These are phyloP conservation scores for Lutjanus campechanus DNA, from an alignment of 2,797 vertebrate species.

Conservation along the genomic window DNA sequence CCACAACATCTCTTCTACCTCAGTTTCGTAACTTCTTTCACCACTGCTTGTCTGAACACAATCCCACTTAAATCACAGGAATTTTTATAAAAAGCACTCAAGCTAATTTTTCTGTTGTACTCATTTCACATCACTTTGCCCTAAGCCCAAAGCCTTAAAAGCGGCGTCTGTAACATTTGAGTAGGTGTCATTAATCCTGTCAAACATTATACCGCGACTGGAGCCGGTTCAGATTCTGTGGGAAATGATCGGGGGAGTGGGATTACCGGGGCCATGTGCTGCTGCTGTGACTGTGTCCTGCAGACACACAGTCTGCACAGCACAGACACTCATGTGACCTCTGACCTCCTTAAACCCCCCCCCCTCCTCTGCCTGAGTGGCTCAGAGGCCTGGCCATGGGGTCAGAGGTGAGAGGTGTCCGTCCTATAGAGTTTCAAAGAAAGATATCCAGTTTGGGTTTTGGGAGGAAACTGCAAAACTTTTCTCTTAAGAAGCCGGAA, in stretches of 20 bases:
- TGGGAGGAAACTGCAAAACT: constrained; percentile 64
- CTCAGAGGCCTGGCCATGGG: constrained; percentile 71
- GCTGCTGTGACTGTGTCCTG: constrained; percentile 60
- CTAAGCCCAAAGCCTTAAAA: constrained; percentile 33
- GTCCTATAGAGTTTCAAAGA: constrained; percentile 81
- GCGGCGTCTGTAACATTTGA: constrained; percentile 56
- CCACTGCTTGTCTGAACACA: constrained; percentile 21
- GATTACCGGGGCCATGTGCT: constrained; percentile 80
- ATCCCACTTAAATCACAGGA: constrained; percentile 34
- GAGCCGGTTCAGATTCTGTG: constrained; percentile 70
- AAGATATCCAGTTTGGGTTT: constrained; percentile 77
- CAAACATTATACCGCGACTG: constrained; percentile 60
- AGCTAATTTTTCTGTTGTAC: constrained; percentile 14
- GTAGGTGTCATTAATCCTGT: constrained; percentile 67
- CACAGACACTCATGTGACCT: constrained; percentile 75
- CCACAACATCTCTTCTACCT: constrained; percentile 37
- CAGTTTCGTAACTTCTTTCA: constrained; percentile 32
- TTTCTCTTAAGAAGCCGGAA: constrained; percentile 38
- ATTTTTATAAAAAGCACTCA: constrained; percentile 17
- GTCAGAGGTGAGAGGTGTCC: constrained; percentile 81
- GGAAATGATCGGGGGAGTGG: constrained; percentile 73
- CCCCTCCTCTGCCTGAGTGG: constrained; percentile 49
- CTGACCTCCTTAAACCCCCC: constrained; percentile 71
- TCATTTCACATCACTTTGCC: constrained; percentile 23
- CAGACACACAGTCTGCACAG: constrained; percentile 85